Evolutionary conservation across 2,113 vertebrate species (phyloP).

Genomic region (Setophaga kirtlandii): DNA sequence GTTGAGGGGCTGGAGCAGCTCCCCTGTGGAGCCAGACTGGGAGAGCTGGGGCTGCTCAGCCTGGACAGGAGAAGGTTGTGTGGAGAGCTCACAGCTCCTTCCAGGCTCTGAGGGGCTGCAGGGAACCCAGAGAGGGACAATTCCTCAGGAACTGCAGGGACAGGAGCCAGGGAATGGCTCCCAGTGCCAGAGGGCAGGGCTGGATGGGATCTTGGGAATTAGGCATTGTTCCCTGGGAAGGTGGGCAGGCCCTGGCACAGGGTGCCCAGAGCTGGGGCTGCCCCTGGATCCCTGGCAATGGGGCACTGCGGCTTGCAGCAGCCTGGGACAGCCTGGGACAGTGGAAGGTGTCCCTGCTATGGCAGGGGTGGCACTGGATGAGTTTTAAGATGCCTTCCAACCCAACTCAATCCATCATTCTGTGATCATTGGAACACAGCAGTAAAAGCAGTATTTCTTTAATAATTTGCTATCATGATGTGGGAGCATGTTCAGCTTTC

Average conservation of each 20-base stretch:
- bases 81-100: neutral
- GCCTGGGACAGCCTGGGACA: neutral
- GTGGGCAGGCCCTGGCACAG: neutral
- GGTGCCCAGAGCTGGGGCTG: neutral
- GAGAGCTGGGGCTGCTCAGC: neutral
- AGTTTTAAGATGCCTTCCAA: neutral
- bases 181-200: neutral
- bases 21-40: neutral
- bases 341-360: neutral
- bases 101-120: neutral
- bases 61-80: neutral
- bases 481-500: neutral
- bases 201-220: fast-evolving
- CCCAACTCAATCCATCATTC: neutral
- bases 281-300: neutral
- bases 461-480: neutral
- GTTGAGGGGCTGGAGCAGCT: neutral
- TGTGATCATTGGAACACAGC: neutral
- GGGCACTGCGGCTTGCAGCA: neutral
- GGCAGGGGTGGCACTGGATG: neutral
- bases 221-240: neutral
- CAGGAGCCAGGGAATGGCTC: neutral
- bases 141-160: neutral
- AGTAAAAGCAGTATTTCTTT: neutral
- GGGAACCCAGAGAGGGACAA: neutral